Evolutionary conservation across 2,797 vertebrate genomes (phyloP).

Genomic region (Lerista edwardsae): DNA sequence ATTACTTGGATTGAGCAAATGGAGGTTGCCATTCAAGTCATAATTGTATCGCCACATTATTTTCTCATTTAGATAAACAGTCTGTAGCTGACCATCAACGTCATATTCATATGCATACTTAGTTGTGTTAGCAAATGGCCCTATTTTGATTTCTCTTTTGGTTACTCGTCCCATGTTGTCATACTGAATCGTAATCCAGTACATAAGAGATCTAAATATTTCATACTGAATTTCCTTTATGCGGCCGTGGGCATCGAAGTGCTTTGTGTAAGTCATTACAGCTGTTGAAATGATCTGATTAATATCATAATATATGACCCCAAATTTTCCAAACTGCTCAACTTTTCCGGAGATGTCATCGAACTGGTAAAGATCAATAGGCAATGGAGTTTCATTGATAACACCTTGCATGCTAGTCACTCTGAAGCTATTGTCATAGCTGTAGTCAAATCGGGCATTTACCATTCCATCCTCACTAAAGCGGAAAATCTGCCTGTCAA

Average conservation of each 20-base stretch:
- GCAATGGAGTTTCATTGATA: constrained; percentile 96
- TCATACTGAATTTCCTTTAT: constrained; percentile 99
- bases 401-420: constrained; percentile 98
- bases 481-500: constrained; percentile 98
- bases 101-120: constrained; percentile 97
- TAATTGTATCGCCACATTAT: constrained; percentile 98
- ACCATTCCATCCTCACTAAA: constrained; percentile 98
- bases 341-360: constrained; percentile 98
- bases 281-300: constrained; percentile 99
- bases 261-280: constrained; percentile 98
- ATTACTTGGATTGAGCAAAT: constrained; percentile 91
- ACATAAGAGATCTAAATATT: constrained; percentile 96
- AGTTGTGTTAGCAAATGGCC: constrained; percentile 96
- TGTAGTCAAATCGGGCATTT: constrained; percentile 97
- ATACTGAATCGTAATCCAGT: constrained; percentile 98
- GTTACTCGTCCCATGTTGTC: constrained; percentile 96
- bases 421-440: constrained; percentile 95
- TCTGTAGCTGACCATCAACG: constrained; percentile 95
- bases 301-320: constrained; percentile 98
- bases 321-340: constrained; percentile 98
- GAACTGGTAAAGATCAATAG: constrained; percentile 98
- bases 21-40: constrained; percentile 96
- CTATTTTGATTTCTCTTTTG: constrained; percentile 95
- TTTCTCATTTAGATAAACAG: constrained; percentile 95
- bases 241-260: constrained; percentile 94